Evolutionary conservation across 2,113 vertebrate genomes (phyloP).

Genomic region (Nesogale talazaci): DNA sequence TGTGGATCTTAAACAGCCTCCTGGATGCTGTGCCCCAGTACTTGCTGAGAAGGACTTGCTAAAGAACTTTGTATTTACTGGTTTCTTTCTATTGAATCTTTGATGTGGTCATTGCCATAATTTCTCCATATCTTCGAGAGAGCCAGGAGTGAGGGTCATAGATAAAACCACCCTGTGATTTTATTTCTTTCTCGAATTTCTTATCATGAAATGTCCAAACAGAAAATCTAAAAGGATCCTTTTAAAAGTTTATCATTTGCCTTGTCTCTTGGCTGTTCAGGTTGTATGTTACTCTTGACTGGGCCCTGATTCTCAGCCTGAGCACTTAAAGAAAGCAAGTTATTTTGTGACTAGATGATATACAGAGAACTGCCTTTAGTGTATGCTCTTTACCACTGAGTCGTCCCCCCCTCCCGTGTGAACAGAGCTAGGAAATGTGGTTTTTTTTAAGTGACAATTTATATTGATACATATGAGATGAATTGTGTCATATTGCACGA

Average conservation of each 20-base stretch:
- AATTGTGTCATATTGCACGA: background rate
- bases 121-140: background rate
- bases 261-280: background rate
- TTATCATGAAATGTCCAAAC: constrained; percentile 9
- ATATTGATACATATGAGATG: background rate
- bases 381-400: background rate
- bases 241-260: constrained; percentile 24
- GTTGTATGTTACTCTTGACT: too few relatives aligned
- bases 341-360: background rate
- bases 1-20: background rate
- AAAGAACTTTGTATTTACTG: background rate
- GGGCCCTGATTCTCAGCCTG: too few relatives aligned
- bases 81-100: background rate
- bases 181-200: background rate
- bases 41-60: background rate
- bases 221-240: background rate
- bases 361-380: background rate
- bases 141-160: background rate
- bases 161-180: background rate
- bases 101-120: background rate
- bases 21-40: background rate
- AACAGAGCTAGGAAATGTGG: background rate
- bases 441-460: background rate
- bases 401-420: too few relatives aligned
- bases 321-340: too few relatives aligned